These are phyloP conservation scores for Sinocyclocheilus rhinocerous DNA, from an alignment of 2,113 vertebrate species.

Conservation along the genomic window DNA sequence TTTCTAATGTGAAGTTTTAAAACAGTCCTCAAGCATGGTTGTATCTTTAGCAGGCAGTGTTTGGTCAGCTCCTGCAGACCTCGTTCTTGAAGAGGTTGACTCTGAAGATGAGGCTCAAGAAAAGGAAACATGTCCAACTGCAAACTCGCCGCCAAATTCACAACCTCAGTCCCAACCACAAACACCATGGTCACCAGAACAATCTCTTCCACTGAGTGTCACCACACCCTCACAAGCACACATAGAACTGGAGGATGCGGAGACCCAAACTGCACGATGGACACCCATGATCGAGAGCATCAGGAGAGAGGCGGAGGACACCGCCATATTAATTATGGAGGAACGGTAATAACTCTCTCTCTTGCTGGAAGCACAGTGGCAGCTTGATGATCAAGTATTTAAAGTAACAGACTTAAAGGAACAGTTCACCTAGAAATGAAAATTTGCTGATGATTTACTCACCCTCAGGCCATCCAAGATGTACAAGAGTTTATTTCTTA, in stretches of 20 bases:
- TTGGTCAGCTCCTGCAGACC: constrained; percentile 61
- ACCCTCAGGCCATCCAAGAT: too few relatives aligned
- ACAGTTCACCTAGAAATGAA: too few relatives aligned
- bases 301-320: too few relatives aligned
- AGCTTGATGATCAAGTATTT: too few relatives aligned
- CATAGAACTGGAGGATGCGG: constrained; percentile 69
- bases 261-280: constrained; percentile 77
- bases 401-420: background rate
- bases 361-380: background rate
- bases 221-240: background rate
- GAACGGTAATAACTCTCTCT: constrained; percentile 68
- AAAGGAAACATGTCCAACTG: background rate
- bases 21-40: background rate
- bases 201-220: background rate
- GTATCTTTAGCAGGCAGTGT: constrained; percentile 58
- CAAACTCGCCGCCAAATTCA: background rate
- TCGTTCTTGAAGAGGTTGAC: constrained; percentile 72
- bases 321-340: constrained; percentile 63
- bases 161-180: background rate
- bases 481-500: too few relatives aligned
- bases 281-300: constrained; percentile 27
- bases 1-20: background rate
- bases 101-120: constrained; percentile 65
- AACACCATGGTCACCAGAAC: constrained; percentile 4
- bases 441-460: too few relatives aligned